Percentiles rank a stretch among this genome's conserved stretches.
These are phyloP conservation scores for Oegoconia quadripuncta DNA, from an alignment of 2,888 invertebrate species.

Conservation along the genomic window DNA sequence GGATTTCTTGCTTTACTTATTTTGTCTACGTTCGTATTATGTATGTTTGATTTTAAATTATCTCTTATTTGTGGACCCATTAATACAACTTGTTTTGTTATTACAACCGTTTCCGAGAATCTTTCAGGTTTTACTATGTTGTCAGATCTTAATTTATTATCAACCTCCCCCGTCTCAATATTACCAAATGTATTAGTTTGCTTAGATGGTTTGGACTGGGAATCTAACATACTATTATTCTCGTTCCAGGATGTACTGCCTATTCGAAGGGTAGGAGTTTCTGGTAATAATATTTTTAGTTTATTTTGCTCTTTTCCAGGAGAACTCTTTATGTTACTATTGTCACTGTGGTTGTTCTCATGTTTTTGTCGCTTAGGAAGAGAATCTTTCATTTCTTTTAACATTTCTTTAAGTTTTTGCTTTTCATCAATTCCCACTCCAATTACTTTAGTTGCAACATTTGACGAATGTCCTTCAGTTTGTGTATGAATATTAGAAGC, in stretches of 20 bases:
- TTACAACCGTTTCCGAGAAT: slow-evolving; percentile 27
- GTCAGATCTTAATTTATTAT: no score
- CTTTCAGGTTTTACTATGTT: not conserved
- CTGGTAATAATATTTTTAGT: slow-evolving; percentile 24
- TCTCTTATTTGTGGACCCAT: slow-evolving; percentile 27
- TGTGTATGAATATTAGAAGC: slow-evolving; percentile 40
- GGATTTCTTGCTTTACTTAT: slow-evolving; percentile 2
- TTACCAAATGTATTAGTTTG: not conserved
- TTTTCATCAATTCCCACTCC: slow-evolving; percentile 59
- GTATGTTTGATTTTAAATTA: slow-evolving; percentile 4
- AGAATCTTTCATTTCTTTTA: slow-evolving; percentile 88
- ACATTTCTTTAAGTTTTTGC: slow-evolving; percentile 83
- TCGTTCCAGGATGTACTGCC: slow-evolving; percentile 32
- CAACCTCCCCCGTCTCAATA: not conserved
- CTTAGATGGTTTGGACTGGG: slow-evolving; percentile 11
- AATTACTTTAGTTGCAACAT: slow-evolving; percentile 17
- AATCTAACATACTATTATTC: slow-evolving; percentile 13
- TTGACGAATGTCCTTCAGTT: slow-evolving; percentile 30
- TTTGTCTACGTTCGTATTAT: not conserved
- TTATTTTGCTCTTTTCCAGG: slow-evolving; percentile 5
- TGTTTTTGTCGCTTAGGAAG: slow-evolving; percentile 80
- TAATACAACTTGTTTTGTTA: slow-evolving; percentile 34
- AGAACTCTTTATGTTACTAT: slow-evolving; percentile 12
- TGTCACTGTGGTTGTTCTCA: slow-evolving; percentile 23
- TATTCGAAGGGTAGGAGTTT: slow-evolving; percentile 61